Base-by-base conservation (phyloP, 2,797 vertebrate genomes). In the Carduelis carduelis region DNA sequence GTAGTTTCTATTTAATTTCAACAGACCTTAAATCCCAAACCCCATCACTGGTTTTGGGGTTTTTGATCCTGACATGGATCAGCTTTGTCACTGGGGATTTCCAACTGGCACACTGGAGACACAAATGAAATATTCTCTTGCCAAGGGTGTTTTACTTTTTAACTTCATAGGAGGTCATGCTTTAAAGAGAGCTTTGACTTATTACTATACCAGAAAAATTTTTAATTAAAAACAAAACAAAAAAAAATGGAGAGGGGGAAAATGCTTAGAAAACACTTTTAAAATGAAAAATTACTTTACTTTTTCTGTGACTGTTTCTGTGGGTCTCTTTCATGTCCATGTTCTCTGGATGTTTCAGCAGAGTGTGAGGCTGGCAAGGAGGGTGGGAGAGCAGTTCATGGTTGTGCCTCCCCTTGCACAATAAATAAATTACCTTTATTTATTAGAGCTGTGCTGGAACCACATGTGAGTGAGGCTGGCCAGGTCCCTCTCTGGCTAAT, bases 111-210 rank as follows among this genome's bases (percentile, higher is more conserved):
- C 37, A 14, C 0, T 17, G 15, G 23, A 92, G 59, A 27, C 19
- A 65, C 7, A 80, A 89, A 76, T 12, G n/a, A 79, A 87, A 89
- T 79, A 34, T 47, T 77, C 12, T 78, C 12, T 70, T 61, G 39
- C 11, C 26, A 55, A 5, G 6, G 15, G 41, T 15, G 21, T 17
- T 89, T 69, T 69, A 44, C 34, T 60, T 87, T 86, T 72, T 57
- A 35, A 26, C 26, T 82, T 94, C 15, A 16, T 27, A 76, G 34
- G n/a, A 82, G n/a, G 12, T 39, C 61, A 52, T 72, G 19, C 49
- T 89, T 87, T 80, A 44, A 46, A 81, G 55, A 49, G 35, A 59
- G 43, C 44, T 93, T 87, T 69, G 70, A 34, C n/a, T 87, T 81
- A 14, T 28, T 75, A 18, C 11, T 39, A 16, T 44, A 76, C 0